Conservation (phyloP, 2,113 vertebrate species). For the Podilymbus podiceps region DNA sequence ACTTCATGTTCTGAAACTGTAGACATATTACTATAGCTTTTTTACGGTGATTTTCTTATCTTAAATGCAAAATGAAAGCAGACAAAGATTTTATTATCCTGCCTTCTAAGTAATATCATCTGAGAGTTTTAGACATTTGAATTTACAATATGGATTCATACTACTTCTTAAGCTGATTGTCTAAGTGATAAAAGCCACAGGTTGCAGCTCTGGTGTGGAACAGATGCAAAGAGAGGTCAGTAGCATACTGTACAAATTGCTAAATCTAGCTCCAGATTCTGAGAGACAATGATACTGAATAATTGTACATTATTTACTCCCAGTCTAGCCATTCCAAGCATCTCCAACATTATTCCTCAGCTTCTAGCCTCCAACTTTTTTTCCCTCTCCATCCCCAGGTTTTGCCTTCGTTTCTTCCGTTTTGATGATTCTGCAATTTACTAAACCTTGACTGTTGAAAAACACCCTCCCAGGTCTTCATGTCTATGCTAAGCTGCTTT, state of each 20-base stretch:
- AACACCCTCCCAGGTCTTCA: not conserved
- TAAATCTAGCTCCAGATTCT: not conserved
- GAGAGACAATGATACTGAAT: not conserved
- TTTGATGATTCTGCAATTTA: not conserved
- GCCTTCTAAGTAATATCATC: not conserved
- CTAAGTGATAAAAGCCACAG: not conserved
- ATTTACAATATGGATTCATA: not conserved
- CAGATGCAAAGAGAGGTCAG: not conserved
- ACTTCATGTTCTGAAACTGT: not conserved
- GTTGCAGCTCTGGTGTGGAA: not conserved
- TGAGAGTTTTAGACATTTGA: not conserved
- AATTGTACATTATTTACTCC: not conserved
- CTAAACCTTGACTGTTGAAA: not conserved
- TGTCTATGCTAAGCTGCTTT: not conserved
- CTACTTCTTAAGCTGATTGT: not conserved
- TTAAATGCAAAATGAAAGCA: not conserved
- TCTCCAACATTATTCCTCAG: not conserved
- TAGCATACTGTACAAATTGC: not conserved
- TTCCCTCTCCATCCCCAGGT: not conserved
- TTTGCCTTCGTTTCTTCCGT: not conserved
- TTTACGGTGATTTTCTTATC: not conserved
- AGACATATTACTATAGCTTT: not conserved
- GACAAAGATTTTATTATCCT: not conserved
- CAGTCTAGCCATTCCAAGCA: not conserved
- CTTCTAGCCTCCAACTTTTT: not conserved